phyloP scores from a whole-genome alignment of 2,113 vertebrate species.

The Morone saxatilis region DNA sequence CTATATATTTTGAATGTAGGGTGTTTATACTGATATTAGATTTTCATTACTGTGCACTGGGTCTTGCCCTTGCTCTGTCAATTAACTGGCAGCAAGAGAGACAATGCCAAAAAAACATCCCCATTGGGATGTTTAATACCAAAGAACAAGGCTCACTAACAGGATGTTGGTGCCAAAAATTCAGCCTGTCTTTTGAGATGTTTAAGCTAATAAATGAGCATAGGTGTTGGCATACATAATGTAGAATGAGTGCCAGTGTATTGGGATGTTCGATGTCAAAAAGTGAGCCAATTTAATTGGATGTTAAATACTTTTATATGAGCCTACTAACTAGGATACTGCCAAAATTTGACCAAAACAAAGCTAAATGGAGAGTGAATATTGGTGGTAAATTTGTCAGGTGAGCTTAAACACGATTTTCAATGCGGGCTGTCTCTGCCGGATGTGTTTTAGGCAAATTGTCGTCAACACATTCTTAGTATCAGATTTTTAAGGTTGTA shows the following conservation, averaged over 20 bases:
- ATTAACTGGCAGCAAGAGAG: conserved; percentile 20
- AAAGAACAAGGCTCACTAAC: conserved; percentile 20
- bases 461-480: not conserved
- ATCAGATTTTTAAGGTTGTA: not conserved
- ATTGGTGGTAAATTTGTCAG: not conserved
- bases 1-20: not conserved
- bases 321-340: not conserved
- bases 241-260: not conserved
- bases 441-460: not conserved
- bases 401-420: not conserved
- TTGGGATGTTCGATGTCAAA: conserved; percentile 2
- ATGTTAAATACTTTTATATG: not conserved
- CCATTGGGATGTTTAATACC: conserved; percentile 17
- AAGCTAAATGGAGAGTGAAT: not conserved
- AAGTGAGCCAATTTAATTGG: not conserved
- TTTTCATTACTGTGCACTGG: not conserved
- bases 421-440: not conserved
- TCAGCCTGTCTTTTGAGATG: conserved; percentile 29
- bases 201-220: conserved; percentile 37
- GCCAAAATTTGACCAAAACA: not conserved
- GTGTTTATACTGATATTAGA: conserved; percentile 4
- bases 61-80: conserved; percentile 24
- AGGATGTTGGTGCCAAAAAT: conserved; percentile 14
- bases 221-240: conserved; percentile 14
- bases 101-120: conserved; percentile 14